These are phyloP conservation scores for Yponomeuta evonymella DNA, from an alignment of 2,888 invertebrate genomes.

Conservation along the genomic window DNA sequence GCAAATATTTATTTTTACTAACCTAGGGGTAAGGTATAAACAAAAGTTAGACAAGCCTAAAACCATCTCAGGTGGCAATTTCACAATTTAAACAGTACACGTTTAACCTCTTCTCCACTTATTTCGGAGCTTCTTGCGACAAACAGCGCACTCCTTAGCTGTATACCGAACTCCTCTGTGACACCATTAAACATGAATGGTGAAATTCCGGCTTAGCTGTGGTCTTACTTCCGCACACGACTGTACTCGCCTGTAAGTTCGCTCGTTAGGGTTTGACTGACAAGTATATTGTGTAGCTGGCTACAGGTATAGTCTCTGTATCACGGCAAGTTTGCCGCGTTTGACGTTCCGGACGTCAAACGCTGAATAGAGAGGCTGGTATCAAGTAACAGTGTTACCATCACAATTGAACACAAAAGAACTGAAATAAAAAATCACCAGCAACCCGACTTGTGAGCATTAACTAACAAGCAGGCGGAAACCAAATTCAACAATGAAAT, in stretches of 20 bases:
- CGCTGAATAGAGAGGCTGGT: neutral
- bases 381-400: neutral
- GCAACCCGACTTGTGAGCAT: no score
- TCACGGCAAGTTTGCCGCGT: neutral
- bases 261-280: conserved; percentile 28
- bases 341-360: neutral
- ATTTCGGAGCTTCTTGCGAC: no score
- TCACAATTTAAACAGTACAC: no score
- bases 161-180: no score
- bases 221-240: neutral
- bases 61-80: neutral
- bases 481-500: no score
- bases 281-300: conserved; percentile 17
- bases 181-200: no score
- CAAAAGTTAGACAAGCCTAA: neutral
- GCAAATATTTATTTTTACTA: no score
- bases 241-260: neutral
- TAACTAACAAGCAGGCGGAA: no score
- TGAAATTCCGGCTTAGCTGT: neutral
- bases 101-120: no score
- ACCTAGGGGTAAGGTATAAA: no score
- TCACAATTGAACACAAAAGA: neutral
- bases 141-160: no score
- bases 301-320: neutral
- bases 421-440: no score